Conservation (phyloP, 2,888 invertebrate genomes). For the Meteorus colon region DNA sequence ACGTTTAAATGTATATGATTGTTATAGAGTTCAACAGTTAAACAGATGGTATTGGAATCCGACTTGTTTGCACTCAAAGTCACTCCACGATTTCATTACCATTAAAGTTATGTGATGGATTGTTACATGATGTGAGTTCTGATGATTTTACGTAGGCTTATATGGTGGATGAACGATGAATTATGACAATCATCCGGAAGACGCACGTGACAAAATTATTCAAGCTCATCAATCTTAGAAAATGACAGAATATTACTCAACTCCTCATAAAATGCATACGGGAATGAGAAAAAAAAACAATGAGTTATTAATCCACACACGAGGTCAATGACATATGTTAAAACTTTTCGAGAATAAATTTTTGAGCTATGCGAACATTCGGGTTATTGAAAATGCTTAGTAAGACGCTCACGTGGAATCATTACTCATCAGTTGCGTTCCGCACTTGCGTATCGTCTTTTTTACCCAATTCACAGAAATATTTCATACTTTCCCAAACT, state of each 20-base stretch:
- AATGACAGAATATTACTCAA: too few relatives aligned
- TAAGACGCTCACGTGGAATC: neutral
- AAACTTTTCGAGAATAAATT: neutral
- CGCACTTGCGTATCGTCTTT: neutral
- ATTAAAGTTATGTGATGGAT: conserved; percentile 29
- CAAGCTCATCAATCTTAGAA: neutral
- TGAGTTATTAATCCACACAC: conserved; percentile 34
- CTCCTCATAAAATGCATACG: too few relatives aligned
- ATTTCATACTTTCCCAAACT: neutral
- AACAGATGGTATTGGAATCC: neutral
- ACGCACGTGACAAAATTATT: conserved; percentile 10
- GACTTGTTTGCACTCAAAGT: conserved; percentile 31
- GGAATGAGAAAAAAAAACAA: conserved; percentile 2
- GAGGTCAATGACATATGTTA: conserved; percentile 43
- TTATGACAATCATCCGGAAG: neutral
- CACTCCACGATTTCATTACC: conserved; percentile 38
- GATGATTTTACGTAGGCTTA: conserved; percentile 20
- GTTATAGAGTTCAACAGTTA: conserved; percentile 1
- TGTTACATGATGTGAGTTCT: conserved; percentile 15
- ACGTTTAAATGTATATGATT: conserved; percentile 3
- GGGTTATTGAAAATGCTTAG: neutral
- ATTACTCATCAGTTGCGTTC: neutral
- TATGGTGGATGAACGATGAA: neutral
- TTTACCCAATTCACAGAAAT: neutral
- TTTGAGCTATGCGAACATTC: neutral